Base-by-base conservation (phyloP, 2,797 vertebrate species). In the Linurgus olivaceus region DNA sequence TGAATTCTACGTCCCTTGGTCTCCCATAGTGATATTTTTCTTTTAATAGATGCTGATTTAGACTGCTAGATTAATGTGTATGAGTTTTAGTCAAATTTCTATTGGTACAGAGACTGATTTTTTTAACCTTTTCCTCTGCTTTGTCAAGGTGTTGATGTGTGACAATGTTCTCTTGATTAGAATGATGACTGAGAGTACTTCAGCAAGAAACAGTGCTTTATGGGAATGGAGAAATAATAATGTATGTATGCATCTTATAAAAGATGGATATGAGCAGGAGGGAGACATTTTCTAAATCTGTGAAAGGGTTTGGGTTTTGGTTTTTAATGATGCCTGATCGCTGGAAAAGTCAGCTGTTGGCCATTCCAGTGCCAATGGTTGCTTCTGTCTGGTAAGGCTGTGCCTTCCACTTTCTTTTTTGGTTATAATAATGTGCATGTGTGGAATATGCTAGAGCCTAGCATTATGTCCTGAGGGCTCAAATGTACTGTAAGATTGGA, bases 151-250 rank as follows among this genome's bases (percentile, higher is more conserved):
- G 18, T 66, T 72, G 58, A 37, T 54, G 10, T 81, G 45, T 86
- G 58, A 75, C 72, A 75, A 86, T 52, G 4, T 82, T 91, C n/a
- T 63, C 33, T 90, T 75, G 45, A 83, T 70, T 89, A 61, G 61
- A 79, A 50, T 51, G 31, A 50, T 71, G 45, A 40, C 57, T 57
- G 57, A 71, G 62, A 48, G 63, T 48, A 61, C 59, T 89, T 91
- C 57, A 91, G 38, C 13, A 83, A 74, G 29, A 79, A 82, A 57
- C 35, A 54, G 13, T 45, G 35, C 25, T 58, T 87, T 74, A 25
- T 29, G 61, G 14, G 25, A 83, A 74, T 37, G 47, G 83, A 61
- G 35, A 72, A 86, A 80, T 61, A 57, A 24, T 47, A 31, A 52
- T 59, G 33, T 31, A 55, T 80, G n/a, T 23, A 38, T 38, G 11